Conservation (phyloP, 2,797 vertebrate species). For the Glossophaga mutica region DNA sequence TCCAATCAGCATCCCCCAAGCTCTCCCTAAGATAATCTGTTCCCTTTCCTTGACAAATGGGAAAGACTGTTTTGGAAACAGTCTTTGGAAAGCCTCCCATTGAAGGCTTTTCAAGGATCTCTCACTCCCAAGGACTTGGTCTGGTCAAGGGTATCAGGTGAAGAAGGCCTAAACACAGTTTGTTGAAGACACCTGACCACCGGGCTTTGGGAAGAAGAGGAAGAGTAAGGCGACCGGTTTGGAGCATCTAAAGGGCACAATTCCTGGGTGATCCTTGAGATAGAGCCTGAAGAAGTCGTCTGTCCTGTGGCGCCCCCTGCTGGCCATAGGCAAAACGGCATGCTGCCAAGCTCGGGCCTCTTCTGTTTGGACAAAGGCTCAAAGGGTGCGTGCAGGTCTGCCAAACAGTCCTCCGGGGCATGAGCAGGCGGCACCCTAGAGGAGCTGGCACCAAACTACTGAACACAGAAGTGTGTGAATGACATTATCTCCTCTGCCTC, state of each 20-base stretch:
- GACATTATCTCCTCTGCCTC: not conserved
- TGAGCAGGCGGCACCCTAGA: not conserved
- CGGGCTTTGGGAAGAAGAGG: not conserved
- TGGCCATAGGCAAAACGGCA: not conserved
- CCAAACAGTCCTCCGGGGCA: not conserved
- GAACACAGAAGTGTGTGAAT: not conserved
- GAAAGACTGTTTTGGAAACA: not conserved
- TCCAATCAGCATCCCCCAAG: not conserved
- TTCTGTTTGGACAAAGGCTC: accelerated
- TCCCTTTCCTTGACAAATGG: not conserved
- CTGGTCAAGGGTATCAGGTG: not conserved
- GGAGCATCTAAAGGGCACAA: not conserved
- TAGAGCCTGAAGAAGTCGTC: not conserved
- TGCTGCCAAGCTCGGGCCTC: not conserved
- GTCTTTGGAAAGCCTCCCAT: too few species aligned
- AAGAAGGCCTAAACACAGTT: not conserved
- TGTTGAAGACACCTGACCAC: not conserved
- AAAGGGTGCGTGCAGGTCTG: accelerated
- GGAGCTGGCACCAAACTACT: not conserved
- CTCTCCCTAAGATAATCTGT: not conserved
- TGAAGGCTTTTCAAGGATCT: not conserved
- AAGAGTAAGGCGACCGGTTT: not conserved
- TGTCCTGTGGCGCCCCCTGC: slow-evolving; percentile 64
- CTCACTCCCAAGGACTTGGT: not conserved
- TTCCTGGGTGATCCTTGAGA: not conserved